These are phyloP conservation scores for Odobenus rosmarus DNA, from an alignment of 2,113 vertebrate genomes.

Conservation along the genomic window DNA sequence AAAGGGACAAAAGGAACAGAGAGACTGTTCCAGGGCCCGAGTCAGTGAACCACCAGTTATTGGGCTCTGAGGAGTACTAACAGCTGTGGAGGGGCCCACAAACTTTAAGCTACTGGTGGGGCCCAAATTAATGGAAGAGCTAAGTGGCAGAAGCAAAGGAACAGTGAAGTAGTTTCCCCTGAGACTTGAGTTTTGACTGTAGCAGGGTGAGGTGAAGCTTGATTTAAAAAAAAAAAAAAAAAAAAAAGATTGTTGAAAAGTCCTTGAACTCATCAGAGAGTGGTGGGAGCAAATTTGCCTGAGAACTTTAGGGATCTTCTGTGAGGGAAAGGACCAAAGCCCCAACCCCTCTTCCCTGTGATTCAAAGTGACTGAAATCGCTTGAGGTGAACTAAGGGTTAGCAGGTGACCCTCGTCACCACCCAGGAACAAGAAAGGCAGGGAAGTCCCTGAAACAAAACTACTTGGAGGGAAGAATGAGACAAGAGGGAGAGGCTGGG, in stretches of 20 bases:
- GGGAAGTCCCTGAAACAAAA: not conserved
- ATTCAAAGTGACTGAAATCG: not conserved
- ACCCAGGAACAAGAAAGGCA: not conserved
- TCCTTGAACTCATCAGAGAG: not conserved
- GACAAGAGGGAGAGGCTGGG: not conserved
- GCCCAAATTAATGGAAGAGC: not conserved
- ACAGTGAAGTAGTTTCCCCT: not conserved
- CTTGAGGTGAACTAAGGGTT: not conserved
- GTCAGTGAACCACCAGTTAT: not conserved
- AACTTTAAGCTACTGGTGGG: not conserved
- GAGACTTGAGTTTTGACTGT: not conserved
- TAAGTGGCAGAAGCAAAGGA: not conserved
- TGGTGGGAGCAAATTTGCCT: not conserved
- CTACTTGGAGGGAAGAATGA: not conserved
- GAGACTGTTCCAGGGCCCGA: not conserved
- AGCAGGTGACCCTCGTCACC: not conserved
- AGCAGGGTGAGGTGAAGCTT: not conserved
- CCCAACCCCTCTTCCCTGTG: not conserved
- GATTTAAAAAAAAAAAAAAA: not conserved
- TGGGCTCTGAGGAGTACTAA: not conserved
- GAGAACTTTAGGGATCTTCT: not conserved
- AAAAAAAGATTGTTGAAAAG: not conserved
- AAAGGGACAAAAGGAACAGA: not conserved
- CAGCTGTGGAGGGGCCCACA: fast-evolving
- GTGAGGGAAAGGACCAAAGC: not conserved